A percentile compares a stretch with the other conserved stretches of the same genome.
Conservation (phyloP, 2,113 vertebrate genomes). For the Apaloderma vittatum region DNA sequence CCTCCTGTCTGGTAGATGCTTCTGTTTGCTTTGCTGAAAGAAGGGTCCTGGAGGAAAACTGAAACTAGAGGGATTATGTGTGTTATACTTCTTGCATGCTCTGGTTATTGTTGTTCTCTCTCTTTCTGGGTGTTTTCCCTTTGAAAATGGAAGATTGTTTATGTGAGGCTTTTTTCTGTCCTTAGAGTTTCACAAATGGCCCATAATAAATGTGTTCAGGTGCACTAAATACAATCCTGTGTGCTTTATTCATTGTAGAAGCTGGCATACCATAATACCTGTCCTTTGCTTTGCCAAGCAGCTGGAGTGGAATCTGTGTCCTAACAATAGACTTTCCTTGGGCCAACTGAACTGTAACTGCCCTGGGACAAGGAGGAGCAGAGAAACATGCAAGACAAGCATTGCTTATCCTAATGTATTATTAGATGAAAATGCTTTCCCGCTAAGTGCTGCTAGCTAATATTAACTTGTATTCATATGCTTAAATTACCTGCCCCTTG, state of each 20-base stretch:
- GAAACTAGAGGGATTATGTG: not conserved
- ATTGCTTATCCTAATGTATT: not conserved
- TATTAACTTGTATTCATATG: not conserved
- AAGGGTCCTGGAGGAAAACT: not conserved
- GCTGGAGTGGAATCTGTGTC: not conserved
- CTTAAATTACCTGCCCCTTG: not conserved
- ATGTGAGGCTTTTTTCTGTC: not conserved
- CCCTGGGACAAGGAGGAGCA: not conserved
- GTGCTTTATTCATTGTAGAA: not conserved
- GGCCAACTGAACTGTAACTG: not conserved
- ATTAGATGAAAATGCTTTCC: not conserved
- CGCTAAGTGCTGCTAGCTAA: not conserved
- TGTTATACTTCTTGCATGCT: not conserved
- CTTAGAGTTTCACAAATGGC: not conserved
- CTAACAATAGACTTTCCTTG: not conserved
- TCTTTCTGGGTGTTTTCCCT: not conserved
- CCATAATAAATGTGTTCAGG: not conserved
- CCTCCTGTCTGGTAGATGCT: not conserved
- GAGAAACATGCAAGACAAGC: not conserved
- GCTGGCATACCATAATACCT: not conserved
- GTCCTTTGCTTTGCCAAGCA: not conserved
- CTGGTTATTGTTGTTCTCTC: not conserved
- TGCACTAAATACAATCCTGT: not conserved
- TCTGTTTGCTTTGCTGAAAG: not conserved
- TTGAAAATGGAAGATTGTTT: not conserved